phyloP scores from a whole-genome alignment of 2,888 invertebrate genomes.

The Scaptomyza flava region DNA sequence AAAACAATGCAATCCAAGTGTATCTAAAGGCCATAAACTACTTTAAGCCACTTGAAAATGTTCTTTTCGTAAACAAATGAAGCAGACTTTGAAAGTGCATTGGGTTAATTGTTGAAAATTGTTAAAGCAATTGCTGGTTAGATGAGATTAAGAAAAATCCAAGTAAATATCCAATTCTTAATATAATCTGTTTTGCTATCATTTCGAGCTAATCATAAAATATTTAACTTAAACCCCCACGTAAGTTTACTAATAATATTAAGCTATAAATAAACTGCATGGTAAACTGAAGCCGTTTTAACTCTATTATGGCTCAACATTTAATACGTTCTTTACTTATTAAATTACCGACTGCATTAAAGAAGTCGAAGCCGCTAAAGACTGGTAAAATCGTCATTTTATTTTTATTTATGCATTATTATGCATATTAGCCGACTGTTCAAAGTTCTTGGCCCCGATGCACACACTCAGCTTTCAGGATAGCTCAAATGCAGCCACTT shows the following conservation, averaged over 20 bases:
- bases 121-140: slow-evolving; percentile 15
- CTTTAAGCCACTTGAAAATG: slow-evolving; percentile 44
- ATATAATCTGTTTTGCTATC: too few species aligned
- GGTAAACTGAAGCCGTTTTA: not conserved
- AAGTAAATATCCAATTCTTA: too few species aligned
- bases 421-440: slow-evolving; percentile 46
- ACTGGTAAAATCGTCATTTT: slow-evolving; percentile 18
- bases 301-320: slow-evolving; percentile 14
- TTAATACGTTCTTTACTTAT: slow-evolving; percentile 47
- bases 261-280: not conserved
- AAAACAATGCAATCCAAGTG: slow-evolving; percentile 40
- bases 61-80: slow-evolving; percentile 32
- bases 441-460: slow-evolving; percentile 31
- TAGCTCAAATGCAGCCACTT: slow-evolving; percentile 31
- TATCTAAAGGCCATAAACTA: slow-evolving; percentile 48
- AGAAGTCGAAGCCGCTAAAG: not conserved
- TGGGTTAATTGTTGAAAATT: slow-evolving; percentile 35
- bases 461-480: slow-evolving; percentile 6
- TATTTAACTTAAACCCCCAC: not conserved
- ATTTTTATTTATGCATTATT: slow-evolving; percentile 39
- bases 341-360: slow-evolving; percentile 49
- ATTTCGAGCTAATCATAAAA: too few species aligned
- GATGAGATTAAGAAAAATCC: not conserved
- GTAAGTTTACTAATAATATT: not conserved
- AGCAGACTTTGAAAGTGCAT: slow-evolving; percentile 12